Conservation (phyloP, 2,888 invertebrate genomes). For the Coelopa pilipes region DNA sequence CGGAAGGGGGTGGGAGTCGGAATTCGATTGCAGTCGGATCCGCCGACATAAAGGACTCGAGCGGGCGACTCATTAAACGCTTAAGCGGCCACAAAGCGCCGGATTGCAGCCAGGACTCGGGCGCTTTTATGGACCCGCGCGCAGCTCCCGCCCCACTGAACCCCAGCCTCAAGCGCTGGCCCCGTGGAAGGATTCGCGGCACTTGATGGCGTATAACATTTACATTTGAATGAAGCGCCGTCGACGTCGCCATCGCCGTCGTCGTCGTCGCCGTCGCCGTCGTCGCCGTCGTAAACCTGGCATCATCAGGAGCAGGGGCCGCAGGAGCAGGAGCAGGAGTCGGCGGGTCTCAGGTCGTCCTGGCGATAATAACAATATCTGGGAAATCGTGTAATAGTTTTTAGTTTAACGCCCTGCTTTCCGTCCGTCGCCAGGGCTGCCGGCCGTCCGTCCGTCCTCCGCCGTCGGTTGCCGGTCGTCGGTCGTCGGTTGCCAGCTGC, state of each 20-base stretch:
- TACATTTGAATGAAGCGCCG: constrained; percentile 7
- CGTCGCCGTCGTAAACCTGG: background rate
- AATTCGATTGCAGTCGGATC: no score
- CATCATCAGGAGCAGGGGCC: no score
- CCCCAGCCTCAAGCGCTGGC: no score
- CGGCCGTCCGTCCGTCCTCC: background rate
- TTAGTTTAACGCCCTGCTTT: constrained; percentile 32
- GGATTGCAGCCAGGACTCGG: no score
- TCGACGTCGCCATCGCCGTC: no score
- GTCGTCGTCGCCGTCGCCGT: no score
- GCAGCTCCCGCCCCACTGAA: no score
- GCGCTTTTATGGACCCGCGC: no score
- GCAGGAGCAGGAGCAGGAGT: constrained; percentile 36
- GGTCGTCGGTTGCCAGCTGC: constrained; percentile 4
- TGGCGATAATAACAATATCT: constrained; percentile 37
- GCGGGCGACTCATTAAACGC: constrained; percentile 6
- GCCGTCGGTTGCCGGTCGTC: background rate
- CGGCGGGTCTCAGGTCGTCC: constrained; percentile 28
- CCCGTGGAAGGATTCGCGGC: background rate
- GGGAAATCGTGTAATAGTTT: constrained; percentile 37
- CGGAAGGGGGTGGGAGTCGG: no score
- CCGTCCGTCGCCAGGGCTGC: background rate
- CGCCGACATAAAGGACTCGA: no score
- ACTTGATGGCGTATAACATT: constrained; percentile 11
- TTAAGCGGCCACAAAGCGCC: background rate